Evolutionary conservation across 2,797 vertebrate species (phyloP).

Genomic region (Girardinus metallicus): DNA sequence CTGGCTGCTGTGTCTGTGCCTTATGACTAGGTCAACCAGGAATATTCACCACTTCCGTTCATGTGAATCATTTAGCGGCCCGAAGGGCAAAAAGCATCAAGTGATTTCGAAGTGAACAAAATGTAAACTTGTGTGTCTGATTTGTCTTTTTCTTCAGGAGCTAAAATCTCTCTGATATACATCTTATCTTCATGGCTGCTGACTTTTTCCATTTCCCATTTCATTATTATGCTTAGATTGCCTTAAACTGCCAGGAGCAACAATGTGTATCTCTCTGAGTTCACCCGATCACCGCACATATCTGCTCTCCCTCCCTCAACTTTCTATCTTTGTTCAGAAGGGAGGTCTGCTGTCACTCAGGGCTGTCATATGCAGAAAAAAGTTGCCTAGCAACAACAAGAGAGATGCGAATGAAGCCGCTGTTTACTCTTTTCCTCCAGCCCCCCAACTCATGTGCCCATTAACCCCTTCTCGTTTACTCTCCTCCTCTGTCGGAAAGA

Average conservation of each 20-base stretch:
- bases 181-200: background rate
- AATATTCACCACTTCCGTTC: background rate
- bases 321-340: slow-evolving; percentile 66
- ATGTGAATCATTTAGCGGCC: slow-evolving; percentile 1
- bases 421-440: slow-evolving; percentile 65
- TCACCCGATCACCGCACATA: slow-evolving; percentile 28
- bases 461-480: slow-evolving; percentile 35
- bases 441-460: slow-evolving; percentile 51
- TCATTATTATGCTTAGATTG: slow-evolving; percentile 17
- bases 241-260: slow-evolving; percentile 21
- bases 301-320: slow-evolving; percentile 48
- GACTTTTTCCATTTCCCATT: slow-evolving; percentile 5
- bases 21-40: background rate
- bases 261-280: slow-evolving; percentile 15
- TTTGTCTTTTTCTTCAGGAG: background rate
- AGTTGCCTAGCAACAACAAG: slow-evolving; percentile 79
- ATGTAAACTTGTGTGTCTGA: background rate
- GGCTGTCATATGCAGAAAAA: slow-evolving; percentile 64
- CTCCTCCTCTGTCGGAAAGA: slow-evolving; percentile 34
- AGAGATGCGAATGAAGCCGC: slow-evolving; percentile 57
- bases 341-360: slow-evolving; percentile 74
- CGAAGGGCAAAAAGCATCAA: slow-evolving; percentile 3
- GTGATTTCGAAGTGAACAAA: background rate
- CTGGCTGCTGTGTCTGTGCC: background rate
- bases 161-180: background rate